Percentiles rank a stretch among this genome's conserved stretches.
These are phyloP conservation scores for Lissocephala sabroskyi DNA, from an alignment of 2,888 invertebrate species.

Conservation along the genomic window DNA sequence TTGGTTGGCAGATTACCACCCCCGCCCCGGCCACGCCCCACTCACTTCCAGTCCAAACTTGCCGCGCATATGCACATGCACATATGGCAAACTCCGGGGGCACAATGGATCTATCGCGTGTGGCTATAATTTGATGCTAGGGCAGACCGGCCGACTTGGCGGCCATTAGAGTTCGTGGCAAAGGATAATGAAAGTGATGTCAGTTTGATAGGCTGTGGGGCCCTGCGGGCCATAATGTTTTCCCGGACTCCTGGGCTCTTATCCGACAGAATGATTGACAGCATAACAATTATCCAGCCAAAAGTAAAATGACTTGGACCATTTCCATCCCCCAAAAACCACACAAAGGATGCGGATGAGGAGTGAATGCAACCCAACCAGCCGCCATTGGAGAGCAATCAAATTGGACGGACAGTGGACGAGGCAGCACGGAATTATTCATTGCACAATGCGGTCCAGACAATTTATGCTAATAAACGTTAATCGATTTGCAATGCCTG, in stretches of 20 bases:
- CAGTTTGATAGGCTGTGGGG: slow-evolving; percentile 56
- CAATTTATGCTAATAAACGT: slow-evolving; percentile 70
- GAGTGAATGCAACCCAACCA: too few species aligned
- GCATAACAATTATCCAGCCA: too few species aligned
- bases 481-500: slow-evolving; percentile 65
- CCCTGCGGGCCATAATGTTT: too few species aligned
- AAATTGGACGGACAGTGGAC: slow-evolving; percentile 4
- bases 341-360: too few species aligned
- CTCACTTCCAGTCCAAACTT: too few species aligned
- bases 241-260: background rate
- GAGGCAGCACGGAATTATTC: slow-evolving; percentile 51
- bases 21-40: too few species aligned
- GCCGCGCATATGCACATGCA: slow-evolving; percentile 44
- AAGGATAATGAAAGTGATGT: slow-evolving; percentile 62
- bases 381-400: too few species aligned
- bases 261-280: background rate
- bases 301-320: too few species aligned
- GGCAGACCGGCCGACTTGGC: background rate
- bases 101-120: background rate
- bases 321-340: too few species aligned
- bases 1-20: slow-evolving; percentile 54
- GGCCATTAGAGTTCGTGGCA: slow-evolving; percentile 47
- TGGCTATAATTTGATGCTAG: slow-evolving; percentile 29
- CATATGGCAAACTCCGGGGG: too few species aligned
- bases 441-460: slow-evolving; percentile 67